Evolutionary conservation across 2,888 invertebrate genomes (phyloP), one percentile per base, ranked within the genome.

Genomic region (Ligdia adustata): DNA sequence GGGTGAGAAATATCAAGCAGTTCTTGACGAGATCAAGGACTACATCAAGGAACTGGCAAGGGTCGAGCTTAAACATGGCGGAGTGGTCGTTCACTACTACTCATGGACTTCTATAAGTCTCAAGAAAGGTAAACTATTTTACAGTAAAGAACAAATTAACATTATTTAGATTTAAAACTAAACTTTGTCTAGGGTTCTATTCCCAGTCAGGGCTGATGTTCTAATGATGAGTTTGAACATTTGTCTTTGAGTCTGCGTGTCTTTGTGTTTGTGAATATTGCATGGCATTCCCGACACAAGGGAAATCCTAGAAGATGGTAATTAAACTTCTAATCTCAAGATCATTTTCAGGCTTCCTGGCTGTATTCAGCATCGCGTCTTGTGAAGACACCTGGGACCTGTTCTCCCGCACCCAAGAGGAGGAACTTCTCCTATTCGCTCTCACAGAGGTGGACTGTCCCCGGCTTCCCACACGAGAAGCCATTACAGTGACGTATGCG

Each of bases 391-490:
- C 95, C 0, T 96, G 96, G 96, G 88, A 90, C 4, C 82, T 96
- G 38, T 95, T 92, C 72, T 89, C 91, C 39, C 79, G 91, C 1
- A 91, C 93, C 0, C 90, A 92, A 64, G 91, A 91, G 49, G 93
- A 94, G 62, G 91, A 93, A 45, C 82, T 96, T 4, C 79, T 95
- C 0, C 91, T 95, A 28, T 92, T 96, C 54, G 95, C 95, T 0
- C 90, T 96, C 52, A 95, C 96, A 37, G 96, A 95, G 69, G 90
- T 93, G 0, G 95, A 96, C 66, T 97, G 97, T 72, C 94, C 96
- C 0, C 91, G 97, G 24, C 75, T 97, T 33, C 95, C 96, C 0
- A 63, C 84, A 0, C 79, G 91, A 16, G 88, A 92, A 9, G 95
- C 95, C 0, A 87, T 96, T 18, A 95, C 95, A 34, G 92, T 92